A percentile compares a stretch with the other conserved stretches of the same genome.
These are phyloP conservation scores for Pristionchus arcanus DNA, from an alignment of 2,888 invertebrate genomes.

Conservation along the genomic window DNA sequence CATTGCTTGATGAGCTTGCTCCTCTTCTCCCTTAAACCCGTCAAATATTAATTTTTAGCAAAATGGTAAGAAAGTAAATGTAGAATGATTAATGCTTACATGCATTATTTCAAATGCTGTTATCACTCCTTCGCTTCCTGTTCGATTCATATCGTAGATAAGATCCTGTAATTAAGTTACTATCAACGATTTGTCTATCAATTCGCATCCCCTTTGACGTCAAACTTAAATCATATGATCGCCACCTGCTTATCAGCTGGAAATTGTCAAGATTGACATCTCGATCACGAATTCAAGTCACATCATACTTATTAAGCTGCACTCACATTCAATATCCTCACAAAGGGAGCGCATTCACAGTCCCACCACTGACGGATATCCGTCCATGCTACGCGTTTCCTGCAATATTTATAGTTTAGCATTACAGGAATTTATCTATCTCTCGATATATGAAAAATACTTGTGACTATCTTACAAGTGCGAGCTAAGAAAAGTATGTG, in stretches of 20 bases:
- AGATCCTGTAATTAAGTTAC: constrained; percentile 37
- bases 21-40: background rate
- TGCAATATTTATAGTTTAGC: background rate
- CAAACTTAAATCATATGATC: constrained; percentile 4
- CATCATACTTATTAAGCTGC: no score
- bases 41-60: background rate
- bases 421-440: background rate
- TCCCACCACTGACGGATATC: constrained; percentile 54
- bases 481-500: background rate
- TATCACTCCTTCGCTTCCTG: constrained; percentile 42
- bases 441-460: no score
- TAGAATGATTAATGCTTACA: background rate
- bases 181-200: background rate
- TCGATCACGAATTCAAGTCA: constrained; percentile 6
- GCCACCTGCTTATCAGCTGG: background rate
- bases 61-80: background rate
- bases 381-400: constrained; percentile 30
- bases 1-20: constrained; percentile 38
- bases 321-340: constrained; percentile 54
- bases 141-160: constrained; percentile 55
- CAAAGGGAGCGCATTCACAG: constrained; percentile 52
- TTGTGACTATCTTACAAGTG: no score
- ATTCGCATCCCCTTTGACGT: background rate
- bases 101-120: constrained; percentile 49
- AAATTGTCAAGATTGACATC: background rate